A percentile compares a stretch with the other conserved stretches of the same genome.
These are phyloP conservation scores for Chitala chitala DNA, from an alignment of 2,113 vertebrate genomes.

Conservation along the genomic window DNA sequence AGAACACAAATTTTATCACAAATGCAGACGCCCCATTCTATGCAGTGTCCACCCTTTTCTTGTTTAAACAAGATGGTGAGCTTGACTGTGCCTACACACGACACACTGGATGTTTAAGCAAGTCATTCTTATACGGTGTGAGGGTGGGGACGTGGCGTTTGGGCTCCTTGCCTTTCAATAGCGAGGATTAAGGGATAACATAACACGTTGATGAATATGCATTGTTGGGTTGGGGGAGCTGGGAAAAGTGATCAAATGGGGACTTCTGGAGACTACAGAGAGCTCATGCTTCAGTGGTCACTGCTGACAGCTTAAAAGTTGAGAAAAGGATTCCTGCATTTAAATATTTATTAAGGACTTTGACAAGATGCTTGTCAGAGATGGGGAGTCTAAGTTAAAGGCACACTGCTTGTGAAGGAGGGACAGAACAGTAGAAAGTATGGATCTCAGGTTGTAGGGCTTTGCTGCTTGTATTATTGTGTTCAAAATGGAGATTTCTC, in stretches of 20 bases:
- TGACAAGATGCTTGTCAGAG: no score
- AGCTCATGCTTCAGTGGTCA: not conserved
- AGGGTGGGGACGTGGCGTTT: conserved; percentile 29
- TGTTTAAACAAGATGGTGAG: conserved; percentile 15
- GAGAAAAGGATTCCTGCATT: no score
- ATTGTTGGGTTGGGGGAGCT: conserved; percentile 23
- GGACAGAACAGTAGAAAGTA: no score
- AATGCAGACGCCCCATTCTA: not conserved
- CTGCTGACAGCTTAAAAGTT: conserved; percentile 24
- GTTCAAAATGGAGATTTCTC: not conserved
- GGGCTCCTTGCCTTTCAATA: conserved; percentile 33
- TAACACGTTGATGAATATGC: conserved; percentile 33
- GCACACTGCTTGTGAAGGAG: not conserved
- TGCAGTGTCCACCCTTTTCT: conserved; percentile 24
- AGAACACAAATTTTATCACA: no score
- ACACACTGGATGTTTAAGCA: conserved; percentile 21
- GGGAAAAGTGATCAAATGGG: conserved; percentile 33
- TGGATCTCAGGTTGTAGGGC: not conserved
- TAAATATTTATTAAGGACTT: no score
- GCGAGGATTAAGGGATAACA: conserved; percentile 46
- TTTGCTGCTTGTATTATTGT: no score
- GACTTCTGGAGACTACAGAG: conserved; percentile 12
- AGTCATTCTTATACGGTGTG: conserved; percentile 10
- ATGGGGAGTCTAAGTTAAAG: no score
- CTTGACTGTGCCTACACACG: conserved; percentile 3